Percentiles rank a stretch among this genome's conserved stretches.
phyloP scores from a whole-genome alignment of 2,888 invertebrate genomes.

The Hoplodrina blanda region DNA sequence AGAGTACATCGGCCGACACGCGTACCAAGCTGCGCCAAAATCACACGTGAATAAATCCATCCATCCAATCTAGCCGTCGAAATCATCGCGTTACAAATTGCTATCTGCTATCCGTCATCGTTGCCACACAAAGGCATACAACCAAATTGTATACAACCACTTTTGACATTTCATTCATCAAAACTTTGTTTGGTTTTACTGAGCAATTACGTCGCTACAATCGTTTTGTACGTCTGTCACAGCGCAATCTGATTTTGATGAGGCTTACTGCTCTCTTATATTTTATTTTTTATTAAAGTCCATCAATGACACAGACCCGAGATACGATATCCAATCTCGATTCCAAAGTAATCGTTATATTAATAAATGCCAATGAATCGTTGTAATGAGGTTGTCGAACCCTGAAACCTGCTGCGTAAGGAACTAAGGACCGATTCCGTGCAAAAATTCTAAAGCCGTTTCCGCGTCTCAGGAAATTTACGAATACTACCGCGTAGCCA shows the following conservation, averaged over 20 bases:
- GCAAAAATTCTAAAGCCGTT: conserved; percentile 52
- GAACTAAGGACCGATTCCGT: conserved; percentile 27
- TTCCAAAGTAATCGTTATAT: conserved; percentile 46
- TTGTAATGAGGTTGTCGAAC: conserved; percentile 67
- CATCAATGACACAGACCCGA: conserved; percentile 41
- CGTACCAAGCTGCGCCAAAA: conserved; percentile 34
- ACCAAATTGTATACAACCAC: conserved; percentile 62
- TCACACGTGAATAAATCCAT: conserved; percentile 48
- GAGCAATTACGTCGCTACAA: conserved; percentile 45
- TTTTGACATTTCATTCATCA: conserved; percentile 74
- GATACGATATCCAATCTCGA: conserved; percentile 40
- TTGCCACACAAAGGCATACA: conserved; percentile 56
- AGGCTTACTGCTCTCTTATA: conserved; percentile 35
- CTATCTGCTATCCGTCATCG: conserved; percentile 62
- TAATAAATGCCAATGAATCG: conserved; percentile 59
- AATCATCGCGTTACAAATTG: conserved; percentile 64
- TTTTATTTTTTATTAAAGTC: conserved; percentile 36
- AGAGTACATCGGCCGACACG: conserved; percentile 41
- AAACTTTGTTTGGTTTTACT: conserved; percentile 60
- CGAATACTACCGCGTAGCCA: conserved; percentile 53
- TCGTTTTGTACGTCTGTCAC: conserved; percentile 29
- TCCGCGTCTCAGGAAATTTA: conserved; percentile 58
- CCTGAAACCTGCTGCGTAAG: conserved; percentile 36
- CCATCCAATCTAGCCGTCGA: conserved; percentile 30
- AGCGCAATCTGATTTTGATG: conserved; percentile 43